phyloP scores from a whole-genome alignment of 2,888 invertebrate genomes.

The Drosophila neutralis region DNA sequence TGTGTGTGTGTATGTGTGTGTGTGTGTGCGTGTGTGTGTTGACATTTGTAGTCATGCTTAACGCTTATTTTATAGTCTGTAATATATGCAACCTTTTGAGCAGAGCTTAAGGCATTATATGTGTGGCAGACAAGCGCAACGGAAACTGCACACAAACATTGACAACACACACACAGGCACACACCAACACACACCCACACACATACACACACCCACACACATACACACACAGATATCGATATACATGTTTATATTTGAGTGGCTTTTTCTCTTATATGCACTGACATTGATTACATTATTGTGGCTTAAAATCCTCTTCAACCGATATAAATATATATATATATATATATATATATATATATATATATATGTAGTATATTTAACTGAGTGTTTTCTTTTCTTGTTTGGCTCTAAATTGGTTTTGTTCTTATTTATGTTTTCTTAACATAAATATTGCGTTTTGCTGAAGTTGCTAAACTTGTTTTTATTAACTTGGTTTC shows the following conservation, averaged over 20 bases:
- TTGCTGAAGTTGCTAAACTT: neutral
- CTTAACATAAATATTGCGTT: no score
- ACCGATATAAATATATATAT: neutral
- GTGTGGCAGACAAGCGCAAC: slow-evolving; percentile 46
- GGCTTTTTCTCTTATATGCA: slow-evolving; percentile 34
- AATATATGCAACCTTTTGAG: slow-evolving; percentile 55
- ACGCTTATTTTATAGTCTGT: slow-evolving; percentile 67
- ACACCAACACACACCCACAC: slow-evolving; percentile 7
- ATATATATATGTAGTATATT: no score
- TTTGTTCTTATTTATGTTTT: neutral
- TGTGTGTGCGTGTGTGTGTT: slow-evolving; percentile 17
- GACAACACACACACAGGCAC: slow-evolving; percentile 2
- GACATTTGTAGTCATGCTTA: slow-evolving; percentile 48
- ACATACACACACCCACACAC: slow-evolving; percentile 17
- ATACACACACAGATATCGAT: slow-evolving; percentile 19
- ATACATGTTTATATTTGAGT: slow-evolving; percentile 45
- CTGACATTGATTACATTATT: slow-evolving; percentile 58
- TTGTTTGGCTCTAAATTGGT: neutral
- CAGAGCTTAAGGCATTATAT: slow-evolving; percentile 47
- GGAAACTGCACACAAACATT: slow-evolving; percentile 45
- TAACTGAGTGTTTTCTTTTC: neutral
- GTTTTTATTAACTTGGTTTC: neutral
- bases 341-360: no score
- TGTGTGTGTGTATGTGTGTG: slow-evolving; percentile 3
- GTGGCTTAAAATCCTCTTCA: slow-evolving; percentile 6